Conservation (phyloP, 2,113 vertebrate species). For the Hydropotes inermis region DNA sequence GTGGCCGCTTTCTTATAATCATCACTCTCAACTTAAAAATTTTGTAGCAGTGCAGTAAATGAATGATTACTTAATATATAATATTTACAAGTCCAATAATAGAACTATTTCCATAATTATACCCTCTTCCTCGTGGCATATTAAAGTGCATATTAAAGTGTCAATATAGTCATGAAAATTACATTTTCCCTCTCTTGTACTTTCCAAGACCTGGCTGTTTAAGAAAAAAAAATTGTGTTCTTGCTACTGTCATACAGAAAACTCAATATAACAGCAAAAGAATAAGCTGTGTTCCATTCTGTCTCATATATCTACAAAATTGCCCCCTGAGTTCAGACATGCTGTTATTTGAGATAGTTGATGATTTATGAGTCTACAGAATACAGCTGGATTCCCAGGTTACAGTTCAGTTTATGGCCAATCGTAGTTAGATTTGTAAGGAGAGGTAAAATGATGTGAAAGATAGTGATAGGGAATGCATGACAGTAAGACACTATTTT, state of each 20-base stretch:
- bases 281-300: conserved; percentile 24
- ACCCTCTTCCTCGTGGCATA: not conserved
- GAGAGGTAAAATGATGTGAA: conserved; percentile 46
- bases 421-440: conserved; percentile 46
- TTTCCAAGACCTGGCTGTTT: not conserved
- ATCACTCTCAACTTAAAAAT: not conserved
- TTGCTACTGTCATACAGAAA: conserved; percentile 30
- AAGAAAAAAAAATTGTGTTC: not conserved
- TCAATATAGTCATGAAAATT: not conserved
- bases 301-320: conserved; percentile 57
- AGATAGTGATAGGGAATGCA: conserved; percentile 33
- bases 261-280: conserved; percentile 46
- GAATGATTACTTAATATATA: not conserved
- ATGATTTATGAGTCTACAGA: not conserved
- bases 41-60: not conserved
- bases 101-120: not conserved
- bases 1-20: not conserved
- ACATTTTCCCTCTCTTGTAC: not conserved
- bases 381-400: conserved; percentile 15
- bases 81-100: not conserved
- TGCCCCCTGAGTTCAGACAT: conserved; percentile 42
- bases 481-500: not conserved
- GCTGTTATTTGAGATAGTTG: conserved; percentile 18
- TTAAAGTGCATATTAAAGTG: not conserved
- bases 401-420: conserved; percentile 39